Evolutionary conservation across 2,888 invertebrate genomes (phyloP), one percentile per base, ranked within the genome.

Genomic region (Ectemnius cavifrons): DNA sequence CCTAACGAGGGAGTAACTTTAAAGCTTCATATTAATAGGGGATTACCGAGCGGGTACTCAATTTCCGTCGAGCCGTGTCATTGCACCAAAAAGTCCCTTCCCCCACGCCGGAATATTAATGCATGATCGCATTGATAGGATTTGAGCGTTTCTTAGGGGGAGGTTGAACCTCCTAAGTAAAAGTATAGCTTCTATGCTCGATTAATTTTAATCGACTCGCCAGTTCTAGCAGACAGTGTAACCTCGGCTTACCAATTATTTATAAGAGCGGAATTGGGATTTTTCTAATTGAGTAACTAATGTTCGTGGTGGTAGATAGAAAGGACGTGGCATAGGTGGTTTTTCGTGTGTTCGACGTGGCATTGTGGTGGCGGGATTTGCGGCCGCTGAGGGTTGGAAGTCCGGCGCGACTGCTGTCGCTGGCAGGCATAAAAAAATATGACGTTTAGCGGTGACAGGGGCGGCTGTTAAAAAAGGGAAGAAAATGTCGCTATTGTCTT

Each of bases 1-100:
- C 37, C 37, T 37, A 81, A 79, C 72, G 81, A 73, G 74, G 75
- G 77, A 72, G 71, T 81, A 82, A 81, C 73, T 82, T 82, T 82
- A 82, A 82, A 82, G 82, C 82, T 82, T 71, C 77, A 82, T 82
- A 82, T 82, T 82, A 82, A 82, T 82, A 81, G 82, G 72, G 79
- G 81, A 82, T 82, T 82, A 82, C 77, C 75, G 63, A 66, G 69
- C 67, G 73, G 37, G 75, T 73, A 77, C 81, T 81, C 79, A 81
- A 82, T 82, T 82, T 81, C 79, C 81, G 67, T 63, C 49, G 64
- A 65, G 62, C 68, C 70, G 73, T 63, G 74, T 75, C 72, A 71
- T 52, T 65, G 52, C 11, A 37, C 66, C 73, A 76, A 82, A 80
- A 82, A 82, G 78, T 82, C 71, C 73, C 20, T 59, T 59, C 71